Conservation (phyloP, 2,797 vertebrate species). For the Bufotes viridis region DNA sequence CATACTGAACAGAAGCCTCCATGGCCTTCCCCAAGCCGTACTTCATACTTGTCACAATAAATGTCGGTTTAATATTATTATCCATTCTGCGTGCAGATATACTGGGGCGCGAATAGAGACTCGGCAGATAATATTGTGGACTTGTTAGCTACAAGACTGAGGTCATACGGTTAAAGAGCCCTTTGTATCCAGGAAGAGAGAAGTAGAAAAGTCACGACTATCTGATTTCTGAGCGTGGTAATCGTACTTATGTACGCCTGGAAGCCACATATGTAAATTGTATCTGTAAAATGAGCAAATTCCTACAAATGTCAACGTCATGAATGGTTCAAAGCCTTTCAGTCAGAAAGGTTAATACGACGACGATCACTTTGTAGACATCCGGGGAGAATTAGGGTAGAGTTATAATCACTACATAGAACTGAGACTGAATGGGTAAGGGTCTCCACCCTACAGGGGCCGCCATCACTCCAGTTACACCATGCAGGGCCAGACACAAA, state of each 20-base stretch:
- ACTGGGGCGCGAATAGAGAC: no score
- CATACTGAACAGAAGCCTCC: no score
- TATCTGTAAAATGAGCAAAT: background rate
- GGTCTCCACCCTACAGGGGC: no score
- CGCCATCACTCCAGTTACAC: no score
- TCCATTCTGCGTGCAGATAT: no score
- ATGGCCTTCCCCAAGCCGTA: no score
- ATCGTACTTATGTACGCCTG: background rate
- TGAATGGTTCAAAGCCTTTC: background rate
- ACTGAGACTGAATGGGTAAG: background rate
- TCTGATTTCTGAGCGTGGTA: background rate
- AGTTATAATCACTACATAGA: background rate
- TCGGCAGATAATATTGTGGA: background rate
- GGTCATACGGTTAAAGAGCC: background rate
- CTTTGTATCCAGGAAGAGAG: background rate
- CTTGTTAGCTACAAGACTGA: background rate
- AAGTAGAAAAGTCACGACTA: background rate
- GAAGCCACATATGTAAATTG: background rate
- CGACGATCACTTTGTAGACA: background rate
- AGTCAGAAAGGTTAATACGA: background rate
- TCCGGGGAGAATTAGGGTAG: background rate
- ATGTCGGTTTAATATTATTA: no score
- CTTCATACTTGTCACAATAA: no score
- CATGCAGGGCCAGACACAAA: no score
- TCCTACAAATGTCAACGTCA: background rate